These are phyloP conservation scores for Cyclargus thomasi DNA, from an alignment of 1,140 invertebrate genomes.

Conservation along the genomic window DNA sequence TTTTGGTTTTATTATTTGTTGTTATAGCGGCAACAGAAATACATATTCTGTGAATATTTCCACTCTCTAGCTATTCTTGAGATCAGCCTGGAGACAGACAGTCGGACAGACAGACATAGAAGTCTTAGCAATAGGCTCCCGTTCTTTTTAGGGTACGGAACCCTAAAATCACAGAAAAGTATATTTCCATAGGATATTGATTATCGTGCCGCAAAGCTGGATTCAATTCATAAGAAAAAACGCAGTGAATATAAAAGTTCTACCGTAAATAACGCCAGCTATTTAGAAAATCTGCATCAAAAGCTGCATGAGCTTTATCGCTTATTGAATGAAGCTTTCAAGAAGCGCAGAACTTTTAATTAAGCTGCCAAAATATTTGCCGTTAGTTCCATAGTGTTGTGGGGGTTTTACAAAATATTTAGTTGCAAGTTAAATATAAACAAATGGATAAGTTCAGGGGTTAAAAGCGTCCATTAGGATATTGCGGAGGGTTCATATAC, in stretches of 20 bases:
- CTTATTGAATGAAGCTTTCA: not conserved
- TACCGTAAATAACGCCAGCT: not conserved
- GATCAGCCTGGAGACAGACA: too few species aligned
- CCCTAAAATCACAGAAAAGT: too few species aligned
- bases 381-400: not conserved
- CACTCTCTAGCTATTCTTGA: too few species aligned
- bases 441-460: constrained; percentile 8
- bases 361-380: not conserved
- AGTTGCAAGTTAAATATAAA: constrained; percentile 15
- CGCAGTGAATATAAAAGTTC: not conserved
- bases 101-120: too few species aligned
- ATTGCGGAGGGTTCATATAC: not conserved
- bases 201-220: too few species aligned
- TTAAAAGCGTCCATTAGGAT: constrained; percentile 8
- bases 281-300: not conserved
- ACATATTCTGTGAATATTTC: too few species aligned
- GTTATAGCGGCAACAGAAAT: too few species aligned
- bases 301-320: not conserved
- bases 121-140: too few species aligned
- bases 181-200: too few species aligned
- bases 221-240: not conserved
- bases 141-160: too few species aligned
- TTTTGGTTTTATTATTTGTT: too few species aligned
- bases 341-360: not conserved
- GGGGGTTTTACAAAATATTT: constrained; percentile 1